A percentile compares a stretch with the other conserved stretches of the same genome.
These are phyloP conservation scores for Heliothis peltigera DNA, from an alignment of 2,888 invertebrate species.

Conservation along the genomic window DNA sequence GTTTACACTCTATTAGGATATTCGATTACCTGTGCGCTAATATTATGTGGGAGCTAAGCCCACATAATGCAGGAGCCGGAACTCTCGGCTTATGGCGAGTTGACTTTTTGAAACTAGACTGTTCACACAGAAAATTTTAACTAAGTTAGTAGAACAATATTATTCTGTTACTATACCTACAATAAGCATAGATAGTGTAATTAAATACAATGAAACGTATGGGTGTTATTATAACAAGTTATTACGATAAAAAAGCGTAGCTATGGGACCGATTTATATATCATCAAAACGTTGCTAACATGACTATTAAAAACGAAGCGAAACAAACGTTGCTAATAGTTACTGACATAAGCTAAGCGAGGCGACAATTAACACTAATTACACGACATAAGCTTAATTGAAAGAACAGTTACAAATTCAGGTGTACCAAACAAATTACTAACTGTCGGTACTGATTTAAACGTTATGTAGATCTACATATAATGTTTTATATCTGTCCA, in stretches of 20 bases:
- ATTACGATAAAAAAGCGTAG: conserved; percentile 8
- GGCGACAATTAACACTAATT: conserved; percentile 68
- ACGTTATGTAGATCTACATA: conserved; percentile 64
- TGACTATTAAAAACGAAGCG: no score
- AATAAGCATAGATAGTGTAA: no score
- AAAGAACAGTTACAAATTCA: conserved; percentile 66
- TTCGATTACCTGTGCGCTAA: conserved; percentile 37
- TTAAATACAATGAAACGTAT: not conserved
- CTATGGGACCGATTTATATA: conserved; percentile 29
- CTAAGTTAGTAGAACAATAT: not conserved
- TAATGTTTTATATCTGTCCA: conserved; percentile 64
- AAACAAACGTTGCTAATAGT: conserved; percentile 41
- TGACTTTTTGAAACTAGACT: not conserved
- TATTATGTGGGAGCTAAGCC: conserved; percentile 24
- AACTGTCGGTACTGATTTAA: conserved; percentile 67
- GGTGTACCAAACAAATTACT: conserved; percentile 68
- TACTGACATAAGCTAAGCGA: conserved; percentile 51
- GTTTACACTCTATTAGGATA: conserved; percentile 34
- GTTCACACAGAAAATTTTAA: not conserved
- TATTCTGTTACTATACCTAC: not conserved
- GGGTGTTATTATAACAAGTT: conserved; percentile 1
- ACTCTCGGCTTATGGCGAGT: conserved; percentile 4
- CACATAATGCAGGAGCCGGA: conserved; percentile 12
- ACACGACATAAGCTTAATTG: conserved; percentile 74
- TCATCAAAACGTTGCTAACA: conserved; percentile 26